A percentile compares a stretch with the other conserved stretches of the same genome.
phyloP scores from a whole-genome alignment of 2,797 vertebrate genomes.

The Podarcis lilfordi region DNA sequence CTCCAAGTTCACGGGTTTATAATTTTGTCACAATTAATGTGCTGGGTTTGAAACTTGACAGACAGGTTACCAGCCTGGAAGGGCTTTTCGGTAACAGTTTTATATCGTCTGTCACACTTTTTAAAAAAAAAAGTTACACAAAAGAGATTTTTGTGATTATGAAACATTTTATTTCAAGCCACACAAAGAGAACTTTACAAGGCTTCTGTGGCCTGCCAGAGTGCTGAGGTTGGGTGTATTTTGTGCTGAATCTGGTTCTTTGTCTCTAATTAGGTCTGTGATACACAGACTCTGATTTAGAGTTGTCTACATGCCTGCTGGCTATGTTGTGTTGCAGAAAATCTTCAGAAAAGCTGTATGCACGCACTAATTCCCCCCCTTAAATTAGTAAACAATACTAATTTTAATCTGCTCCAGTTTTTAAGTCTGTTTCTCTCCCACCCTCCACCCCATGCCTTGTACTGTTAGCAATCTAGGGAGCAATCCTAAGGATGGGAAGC shows the following conservation, averaged over 20 bases:
- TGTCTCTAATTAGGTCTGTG: constrained; percentile 31
- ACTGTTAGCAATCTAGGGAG: too few species aligned
- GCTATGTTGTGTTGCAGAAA: background rate
- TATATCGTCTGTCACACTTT: constrained; percentile 41
- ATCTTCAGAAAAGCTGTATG: constrained; percentile 1
- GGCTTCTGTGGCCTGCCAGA: constrained; percentile 32
- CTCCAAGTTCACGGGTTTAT: constrained; percentile 60
- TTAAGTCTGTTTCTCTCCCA: background rate
- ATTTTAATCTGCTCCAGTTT: background rate
- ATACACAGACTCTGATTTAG: constrained; percentile 31
- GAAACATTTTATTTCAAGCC: constrained; percentile 53
- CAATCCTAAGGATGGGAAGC: too few species aligned
- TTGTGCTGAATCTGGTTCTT: constrained; percentile 33
- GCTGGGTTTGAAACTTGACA: constrained; percentile 48
- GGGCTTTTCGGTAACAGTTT: constrained; percentile 51
- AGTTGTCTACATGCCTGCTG: constrained; percentile 11
- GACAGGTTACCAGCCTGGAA: constrained; percentile 53
- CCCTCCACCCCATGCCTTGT: background rate
- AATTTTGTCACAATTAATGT: constrained; percentile 61
- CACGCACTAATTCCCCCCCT: background rate
- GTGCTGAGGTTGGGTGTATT: constrained; percentile 31
- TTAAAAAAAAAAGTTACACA: background rate
- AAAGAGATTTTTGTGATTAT: constrained; percentile 49
- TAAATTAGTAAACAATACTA: background rate
- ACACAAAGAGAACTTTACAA: constrained; percentile 38